These are phyloP conservation scores for Drosophila birchii DNA, from an alignment of 2,888 invertebrate species.

Conservation along the genomic window DNA sequence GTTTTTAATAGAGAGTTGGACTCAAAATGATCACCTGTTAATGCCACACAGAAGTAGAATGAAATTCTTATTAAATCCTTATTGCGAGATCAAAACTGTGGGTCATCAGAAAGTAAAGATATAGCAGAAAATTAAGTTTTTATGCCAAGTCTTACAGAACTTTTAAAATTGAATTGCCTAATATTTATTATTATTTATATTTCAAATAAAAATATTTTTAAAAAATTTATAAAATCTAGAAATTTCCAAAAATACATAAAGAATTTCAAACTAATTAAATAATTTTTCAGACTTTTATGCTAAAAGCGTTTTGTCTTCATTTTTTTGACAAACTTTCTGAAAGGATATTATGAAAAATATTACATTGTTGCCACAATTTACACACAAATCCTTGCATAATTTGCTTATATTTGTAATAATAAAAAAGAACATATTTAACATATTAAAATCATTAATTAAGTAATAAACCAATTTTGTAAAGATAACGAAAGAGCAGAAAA, in stretches of 20 bases:
- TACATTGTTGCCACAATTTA: neutral
- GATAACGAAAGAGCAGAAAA: neutral
- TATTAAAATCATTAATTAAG: neutral
- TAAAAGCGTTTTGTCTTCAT: too few relatives aligned
- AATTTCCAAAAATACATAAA: neutral
- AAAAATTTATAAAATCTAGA: neutral
- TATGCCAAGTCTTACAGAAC: neutral
- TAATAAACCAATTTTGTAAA: neutral
- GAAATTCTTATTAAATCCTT: neutral
- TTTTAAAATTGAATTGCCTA: neutral
- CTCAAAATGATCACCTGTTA: neutral
- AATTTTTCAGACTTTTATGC: too few relatives aligned
- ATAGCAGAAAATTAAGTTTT: neutral
- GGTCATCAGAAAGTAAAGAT: neutral
- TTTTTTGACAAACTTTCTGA: neutral
- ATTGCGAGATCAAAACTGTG: neutral
- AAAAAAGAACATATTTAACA: neutral
- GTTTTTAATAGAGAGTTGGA: neutral
- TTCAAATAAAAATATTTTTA: neutral
- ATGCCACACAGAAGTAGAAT: neutral
- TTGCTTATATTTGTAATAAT: neutral
- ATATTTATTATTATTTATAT: neutral
- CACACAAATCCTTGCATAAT: neutral
- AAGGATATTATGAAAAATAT: neutral
- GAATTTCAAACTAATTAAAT: neutral